Conservation (phyloP, 1,140 invertebrate genomes). For the Physella acuta region DNA sequence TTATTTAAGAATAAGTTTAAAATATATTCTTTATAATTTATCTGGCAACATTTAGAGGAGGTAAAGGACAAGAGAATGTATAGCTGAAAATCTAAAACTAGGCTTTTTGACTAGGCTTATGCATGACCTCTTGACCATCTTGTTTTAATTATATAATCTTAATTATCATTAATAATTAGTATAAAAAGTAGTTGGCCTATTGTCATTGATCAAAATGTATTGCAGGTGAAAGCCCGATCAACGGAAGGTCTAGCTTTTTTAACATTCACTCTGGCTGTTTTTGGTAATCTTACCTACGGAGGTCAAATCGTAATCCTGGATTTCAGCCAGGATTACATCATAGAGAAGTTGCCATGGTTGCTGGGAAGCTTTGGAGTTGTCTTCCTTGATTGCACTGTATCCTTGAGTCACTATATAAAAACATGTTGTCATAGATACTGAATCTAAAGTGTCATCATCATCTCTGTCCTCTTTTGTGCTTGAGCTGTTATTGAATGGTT, state of each 20-base stretch:
- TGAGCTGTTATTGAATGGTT: too few relatives aligned
- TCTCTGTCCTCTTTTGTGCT: too few relatives aligned
- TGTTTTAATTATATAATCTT: not conserved
- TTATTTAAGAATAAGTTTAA: too few relatives aligned
- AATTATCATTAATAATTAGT: not conserved
- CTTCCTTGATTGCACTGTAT: conserved; percentile 43
- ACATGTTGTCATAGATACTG: too few relatives aligned
- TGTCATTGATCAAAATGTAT: not conserved
- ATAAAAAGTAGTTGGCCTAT: not conserved
- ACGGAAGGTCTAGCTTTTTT: conserved; percentile 15
- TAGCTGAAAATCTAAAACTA: too few relatives aligned
- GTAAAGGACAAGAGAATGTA: too few relatives aligned
- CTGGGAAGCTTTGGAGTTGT: conserved; percentile 50
- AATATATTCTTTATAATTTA: too few relatives aligned
- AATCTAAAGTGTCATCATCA: too few relatives aligned
- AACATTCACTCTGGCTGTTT: conserved; percentile 13
- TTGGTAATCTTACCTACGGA: conserved; percentile 36
- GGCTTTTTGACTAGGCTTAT: too few relatives aligned
- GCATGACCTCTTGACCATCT: too few relatives aligned
- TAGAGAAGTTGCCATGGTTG: conserved; percentile 30
- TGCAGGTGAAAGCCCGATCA: conserved; percentile 1
- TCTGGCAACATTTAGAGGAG: too few relatives aligned
- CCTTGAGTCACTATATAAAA: too few relatives aligned
- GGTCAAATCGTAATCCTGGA: conserved; percentile 40
- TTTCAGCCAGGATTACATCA: conserved; percentile 34